phyloP scores from a whole-genome alignment of 1,140 invertebrate genomes.

The Calephelis virginiensis region DNA sequence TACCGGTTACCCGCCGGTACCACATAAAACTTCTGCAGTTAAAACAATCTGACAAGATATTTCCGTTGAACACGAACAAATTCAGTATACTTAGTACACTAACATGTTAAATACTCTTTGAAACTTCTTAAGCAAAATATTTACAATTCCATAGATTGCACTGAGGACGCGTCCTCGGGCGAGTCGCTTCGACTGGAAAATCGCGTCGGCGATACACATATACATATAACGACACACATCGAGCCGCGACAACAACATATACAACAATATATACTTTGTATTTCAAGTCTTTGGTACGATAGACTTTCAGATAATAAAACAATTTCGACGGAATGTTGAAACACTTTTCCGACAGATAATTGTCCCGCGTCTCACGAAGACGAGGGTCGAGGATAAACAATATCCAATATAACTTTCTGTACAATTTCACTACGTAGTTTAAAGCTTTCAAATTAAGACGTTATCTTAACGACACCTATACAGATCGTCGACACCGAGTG shows the following conservation, averaged over 20 bases:
- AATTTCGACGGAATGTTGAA: conserved; percentile 36
- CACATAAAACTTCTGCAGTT: background rate
- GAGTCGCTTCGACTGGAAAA: background rate
- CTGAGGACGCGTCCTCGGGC: background rate
- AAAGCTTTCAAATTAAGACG: conserved; percentile 70
- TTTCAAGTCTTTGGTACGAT: conserved; percentile 39
- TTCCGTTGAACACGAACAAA: conserved; percentile 15
- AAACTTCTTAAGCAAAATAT: conserved; percentile 8
- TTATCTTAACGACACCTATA: conserved; percentile 51
- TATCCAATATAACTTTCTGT: conserved; percentile 51
- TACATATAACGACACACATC: background rate
- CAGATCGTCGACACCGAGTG: background rate
- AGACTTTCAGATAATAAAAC: conserved; percentile 33
- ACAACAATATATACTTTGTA: conserved; percentile 20
- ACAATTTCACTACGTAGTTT: conserved; percentile 55
- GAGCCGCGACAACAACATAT: conserved; percentile 2
- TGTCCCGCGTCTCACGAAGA: background rate
- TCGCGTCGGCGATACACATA: background rate
- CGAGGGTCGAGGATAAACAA: conserved; percentile 26
- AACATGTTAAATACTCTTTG: conserved; percentile 15
- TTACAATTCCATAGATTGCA: conserved; percentile 11
- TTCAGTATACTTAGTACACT: conserved; percentile 13
- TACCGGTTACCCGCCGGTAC: background rate
- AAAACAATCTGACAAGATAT: conserved; percentile 1
- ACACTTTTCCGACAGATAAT: conserved; percentile 25